These are phyloP conservation scores for Dermochelys coriacea DNA, from an alignment of 2,797 vertebrate genomes.

Conservation along the genomic window DNA sequence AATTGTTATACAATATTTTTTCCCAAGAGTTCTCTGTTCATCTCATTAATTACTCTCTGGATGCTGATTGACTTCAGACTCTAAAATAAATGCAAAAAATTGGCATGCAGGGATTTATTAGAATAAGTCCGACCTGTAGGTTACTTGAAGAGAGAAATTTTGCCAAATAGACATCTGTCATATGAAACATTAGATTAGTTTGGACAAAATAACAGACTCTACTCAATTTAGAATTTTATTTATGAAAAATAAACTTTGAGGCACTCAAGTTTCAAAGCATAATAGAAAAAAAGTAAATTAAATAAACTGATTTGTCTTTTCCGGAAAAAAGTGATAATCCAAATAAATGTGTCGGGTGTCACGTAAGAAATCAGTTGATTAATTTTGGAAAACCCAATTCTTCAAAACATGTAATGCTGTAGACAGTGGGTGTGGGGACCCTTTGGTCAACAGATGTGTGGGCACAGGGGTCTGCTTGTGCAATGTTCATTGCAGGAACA, in stretches of 20 bases:
- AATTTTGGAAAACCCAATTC: constrained; percentile 17
- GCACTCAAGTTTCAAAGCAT: neutral
- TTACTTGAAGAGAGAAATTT: constrained; percentile 15
- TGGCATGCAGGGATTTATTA: neutral
- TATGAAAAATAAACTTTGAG: constrained; percentile 6
- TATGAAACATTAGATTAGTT: neutral
- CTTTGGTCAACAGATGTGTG: constrained; percentile 65
- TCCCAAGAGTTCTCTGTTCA: neutral
- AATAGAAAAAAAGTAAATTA: constrained; percentile 14
- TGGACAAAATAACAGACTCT: neutral
- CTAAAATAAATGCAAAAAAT: neutral
- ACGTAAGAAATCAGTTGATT: constrained; percentile 28
- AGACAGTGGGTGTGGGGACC: constrained; percentile 48
- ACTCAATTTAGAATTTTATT: neutral
- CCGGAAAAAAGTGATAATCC: neutral
- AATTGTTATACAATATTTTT: constrained; percentile 11
- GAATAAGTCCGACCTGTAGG: constrained; percentile 15
- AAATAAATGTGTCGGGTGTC: constrained; percentile 17
- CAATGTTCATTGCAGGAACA: constrained; percentile 11
- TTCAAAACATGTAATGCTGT: constrained; percentile 37
- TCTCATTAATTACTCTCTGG: neutral
- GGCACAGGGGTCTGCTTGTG: neutral
- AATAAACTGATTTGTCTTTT: neutral
- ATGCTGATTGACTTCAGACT: neutral
- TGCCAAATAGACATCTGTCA: constrained; percentile 17